phyloP scores from a whole-genome alignment of 1,140 invertebrate genomes.

The Glossosoma conforme region DNA sequence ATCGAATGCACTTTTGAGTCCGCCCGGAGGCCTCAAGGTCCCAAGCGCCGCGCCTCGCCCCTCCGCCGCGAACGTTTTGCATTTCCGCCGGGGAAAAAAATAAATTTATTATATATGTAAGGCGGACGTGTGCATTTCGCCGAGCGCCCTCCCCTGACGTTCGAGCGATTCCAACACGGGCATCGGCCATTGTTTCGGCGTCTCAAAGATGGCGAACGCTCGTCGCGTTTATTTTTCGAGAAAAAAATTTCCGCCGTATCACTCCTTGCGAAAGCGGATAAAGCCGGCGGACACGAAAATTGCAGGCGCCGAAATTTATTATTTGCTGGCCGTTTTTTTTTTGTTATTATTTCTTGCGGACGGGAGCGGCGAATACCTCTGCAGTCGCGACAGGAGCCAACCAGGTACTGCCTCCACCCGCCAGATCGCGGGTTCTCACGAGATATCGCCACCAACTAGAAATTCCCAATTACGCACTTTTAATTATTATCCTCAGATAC shows the following conservation, averaged over 20 bases:
- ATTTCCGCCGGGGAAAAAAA: slow-evolving; percentile 19
- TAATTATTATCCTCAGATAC: too few relatives aligned
- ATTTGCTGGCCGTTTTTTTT: slow-evolving; percentile 11
- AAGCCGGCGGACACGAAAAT: slow-evolving; percentile 21
- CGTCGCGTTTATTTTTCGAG: slow-evolving; percentile 7
- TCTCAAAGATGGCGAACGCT: slow-evolving; percentile 18
- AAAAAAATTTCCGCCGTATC: slow-evolving; percentile 12
- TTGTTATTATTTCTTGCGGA: background rate
- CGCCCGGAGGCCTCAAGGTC: background rate
- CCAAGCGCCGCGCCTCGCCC: slow-evolving; percentile 2
- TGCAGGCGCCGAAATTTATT: slow-evolving; percentile 25
- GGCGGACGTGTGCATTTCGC: slow-evolving; percentile 12
- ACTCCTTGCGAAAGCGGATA: slow-evolving; percentile 13
- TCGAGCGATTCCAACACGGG: slow-evolving; percentile 13
- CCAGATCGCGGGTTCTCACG: too few relatives aligned
- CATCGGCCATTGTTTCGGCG: slow-evolving; percentile 23
- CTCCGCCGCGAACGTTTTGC: slow-evolving; percentile 10
- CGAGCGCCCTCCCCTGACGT: slow-evolving; percentile 15
- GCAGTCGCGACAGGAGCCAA: too few relatives aligned
- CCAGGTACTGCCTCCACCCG: too few relatives aligned
- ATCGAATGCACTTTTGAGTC: too few relatives aligned
- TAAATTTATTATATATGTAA: slow-evolving; percentile 21
- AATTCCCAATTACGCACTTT: too few relatives aligned
- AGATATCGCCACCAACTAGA: too few relatives aligned
- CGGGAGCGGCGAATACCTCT: background rate